A percentile compares a stretch with the other conserved stretches of the same genome.
These are phyloP conservation scores for Anableps anableps DNA, from an alignment of 2,797 vertebrate genomes.

Conservation along the genomic window DNA sequence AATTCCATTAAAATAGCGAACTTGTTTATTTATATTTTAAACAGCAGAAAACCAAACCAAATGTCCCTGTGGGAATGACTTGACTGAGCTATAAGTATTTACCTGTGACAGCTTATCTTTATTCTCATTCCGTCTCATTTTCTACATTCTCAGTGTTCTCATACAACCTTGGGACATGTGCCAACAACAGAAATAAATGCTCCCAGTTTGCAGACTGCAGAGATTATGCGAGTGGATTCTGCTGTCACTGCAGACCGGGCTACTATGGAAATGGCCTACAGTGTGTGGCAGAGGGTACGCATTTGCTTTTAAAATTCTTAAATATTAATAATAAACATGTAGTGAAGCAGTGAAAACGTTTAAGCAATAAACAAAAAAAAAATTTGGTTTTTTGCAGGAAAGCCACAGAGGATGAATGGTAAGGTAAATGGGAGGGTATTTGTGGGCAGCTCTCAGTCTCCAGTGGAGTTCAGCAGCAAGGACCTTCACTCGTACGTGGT, in stretches of 20 bases:
- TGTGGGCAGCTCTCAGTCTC: conserved; percentile 83
- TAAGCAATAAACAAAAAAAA: neutral
- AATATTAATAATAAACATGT: neutral
- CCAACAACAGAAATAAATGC: conserved; percentile 88
- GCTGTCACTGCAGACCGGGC: conserved; percentile 91
- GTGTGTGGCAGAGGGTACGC: conserved; percentile 92
- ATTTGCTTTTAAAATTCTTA: neutral
- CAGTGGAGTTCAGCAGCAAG: conserved; percentile 84
- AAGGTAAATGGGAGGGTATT: conserved; percentile 90
- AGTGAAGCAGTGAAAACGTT: neutral
- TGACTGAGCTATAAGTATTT: neutral
- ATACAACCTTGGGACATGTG: conserved; percentile 89
- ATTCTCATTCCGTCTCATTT: neutral
- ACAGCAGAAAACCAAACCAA: neutral
- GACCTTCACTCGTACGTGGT: conserved; percentile 97
- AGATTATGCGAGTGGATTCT: conserved; percentile 89
- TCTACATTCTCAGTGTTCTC: conserved; percentile 86
- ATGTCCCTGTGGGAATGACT: neutral
- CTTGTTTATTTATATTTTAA: neutral
- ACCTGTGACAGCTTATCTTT: neutral
- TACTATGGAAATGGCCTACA: conserved; percentile 94
- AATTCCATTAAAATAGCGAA: neutral
- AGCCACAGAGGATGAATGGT: conserved; percentile 94
- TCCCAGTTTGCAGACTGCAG: conserved; percentile 89
- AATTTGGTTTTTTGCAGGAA: conserved; percentile 79